These are phyloP conservation scores for Pollenia labialis DNA, from an alignment of 2,888 invertebrate genomes.

Conservation along the genomic window DNA sequence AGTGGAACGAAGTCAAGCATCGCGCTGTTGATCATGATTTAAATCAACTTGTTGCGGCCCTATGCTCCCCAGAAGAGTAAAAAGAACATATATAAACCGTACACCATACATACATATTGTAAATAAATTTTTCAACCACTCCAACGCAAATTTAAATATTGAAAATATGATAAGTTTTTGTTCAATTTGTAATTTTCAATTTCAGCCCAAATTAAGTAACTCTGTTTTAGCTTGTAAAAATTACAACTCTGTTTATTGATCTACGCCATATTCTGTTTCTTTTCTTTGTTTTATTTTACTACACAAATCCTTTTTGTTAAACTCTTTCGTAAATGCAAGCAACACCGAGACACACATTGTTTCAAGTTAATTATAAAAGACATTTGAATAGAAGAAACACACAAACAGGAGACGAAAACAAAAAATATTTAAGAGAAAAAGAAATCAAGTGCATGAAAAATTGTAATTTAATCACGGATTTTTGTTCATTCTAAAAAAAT, in stretches of 20 bases:
- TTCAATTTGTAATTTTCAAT: not conserved
- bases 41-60: too few species aligned
- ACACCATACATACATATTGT: too few species aligned
- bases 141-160: too few species aligned
- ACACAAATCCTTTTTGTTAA: not conserved
- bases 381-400: slow-evolving; percentile 11
- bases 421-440: slow-evolving; percentile 35
- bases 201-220: not conserved
- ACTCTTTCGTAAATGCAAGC: slow-evolving; percentile 44
- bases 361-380: slow-evolving; percentile 47
- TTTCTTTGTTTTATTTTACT: not conserved
- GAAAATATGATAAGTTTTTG: too few species aligned
- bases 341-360: slow-evolving; percentile 33
- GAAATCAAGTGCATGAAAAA: slow-evolving; percentile 52
- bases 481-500: not conserved
- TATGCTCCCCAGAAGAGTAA: too few species aligned
- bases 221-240: not conserved
- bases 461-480: slow-evolving; percentile 14
- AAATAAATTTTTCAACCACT: too few species aligned
- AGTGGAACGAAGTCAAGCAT: too few species aligned
- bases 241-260: slow-evolving; percentile 21
- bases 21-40: too few species aligned
- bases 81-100: too few species aligned
- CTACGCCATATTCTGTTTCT: slow-evolving; percentile 22
- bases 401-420: slow-evolving; percentile 20